Evolutionary conservation across 2,113 vertebrate species (phyloP).

Genomic region (Calonectris borealis): DNA sequence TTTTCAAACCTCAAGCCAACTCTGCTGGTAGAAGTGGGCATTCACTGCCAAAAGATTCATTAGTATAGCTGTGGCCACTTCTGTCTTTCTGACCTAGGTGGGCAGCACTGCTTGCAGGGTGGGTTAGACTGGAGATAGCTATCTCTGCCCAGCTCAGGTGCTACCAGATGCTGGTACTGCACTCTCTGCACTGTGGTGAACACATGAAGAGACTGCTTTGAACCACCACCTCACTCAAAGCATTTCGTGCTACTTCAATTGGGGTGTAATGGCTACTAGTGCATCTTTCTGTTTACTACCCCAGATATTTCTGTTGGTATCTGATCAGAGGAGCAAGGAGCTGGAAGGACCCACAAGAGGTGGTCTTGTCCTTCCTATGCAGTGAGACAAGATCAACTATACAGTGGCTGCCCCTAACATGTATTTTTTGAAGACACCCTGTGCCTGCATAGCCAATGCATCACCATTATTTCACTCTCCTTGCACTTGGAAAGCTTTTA

Average conservation of each 20-base stretch:
- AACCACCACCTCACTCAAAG: not conserved
- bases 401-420: not conserved
- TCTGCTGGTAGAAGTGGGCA: not conserved
- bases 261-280: not conserved
- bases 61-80: not conserved
- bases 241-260: not conserved
- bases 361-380: not conserved
- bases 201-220: not conserved
- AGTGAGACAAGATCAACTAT: not conserved
- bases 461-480: not conserved
- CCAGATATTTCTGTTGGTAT: not conserved
- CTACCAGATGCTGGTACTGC: not conserved
- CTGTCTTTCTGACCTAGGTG: not conserved
- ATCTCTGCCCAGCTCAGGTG: not conserved
- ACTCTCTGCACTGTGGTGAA: not conserved
- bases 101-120: not conserved
- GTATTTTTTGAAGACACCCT: not conserved
- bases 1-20: not conserved
- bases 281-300: not conserved
- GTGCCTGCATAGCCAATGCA: not conserved
- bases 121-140: not conserved
- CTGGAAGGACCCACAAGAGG: not conserved
- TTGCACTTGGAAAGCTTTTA: not conserved
- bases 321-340: not conserved
- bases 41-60: not conserved